Evolutionary conservation across 2,888 invertebrate genomes (phyloP).

Genomic region (Pristionchus mayeri): DNA sequence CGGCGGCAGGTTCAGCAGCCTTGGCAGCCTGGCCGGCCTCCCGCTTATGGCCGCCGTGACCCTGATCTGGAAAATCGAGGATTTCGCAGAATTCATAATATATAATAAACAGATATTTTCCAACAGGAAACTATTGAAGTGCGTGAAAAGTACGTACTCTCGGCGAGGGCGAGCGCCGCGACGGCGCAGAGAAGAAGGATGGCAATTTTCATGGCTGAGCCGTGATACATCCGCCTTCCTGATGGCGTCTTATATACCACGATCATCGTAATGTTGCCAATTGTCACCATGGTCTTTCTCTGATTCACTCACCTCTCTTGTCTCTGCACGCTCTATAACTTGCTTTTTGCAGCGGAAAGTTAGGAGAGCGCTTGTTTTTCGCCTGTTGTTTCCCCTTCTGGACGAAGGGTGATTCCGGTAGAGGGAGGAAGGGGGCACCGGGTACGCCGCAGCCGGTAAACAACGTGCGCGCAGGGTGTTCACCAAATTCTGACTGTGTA

Average conservation of each 20-base stretch:
- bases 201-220: not conserved
- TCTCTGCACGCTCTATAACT: not conserved
- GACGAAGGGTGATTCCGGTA: not conserved
- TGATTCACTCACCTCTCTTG: not conserved
- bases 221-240: not conserved
- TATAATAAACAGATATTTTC: too few relatives aligned
- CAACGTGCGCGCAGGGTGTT: not conserved
- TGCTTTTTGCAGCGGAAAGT: not conserved
- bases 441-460: not conserved
- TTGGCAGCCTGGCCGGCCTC: too few relatives aligned
- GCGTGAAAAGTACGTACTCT: too few relatives aligned
- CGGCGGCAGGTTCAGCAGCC: not conserved
- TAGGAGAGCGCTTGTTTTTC: not conserved
- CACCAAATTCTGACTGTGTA: not conserved
- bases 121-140: too few relatives aligned
- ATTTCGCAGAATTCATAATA: too few relatives aligned
- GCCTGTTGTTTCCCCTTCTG: too few relatives aligned
- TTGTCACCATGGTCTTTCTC: not conserved
- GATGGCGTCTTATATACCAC: not conserved
- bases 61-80: too few relatives aligned
- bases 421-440: not conserved
- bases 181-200: not conserved
- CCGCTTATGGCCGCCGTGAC: too few relatives aligned
- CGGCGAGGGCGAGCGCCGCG: not conserved
- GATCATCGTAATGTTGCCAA: too few relatives aligned